Evolutionary conservation across 2,113 vertebrate species (phyloP).

Genomic region (Thermophis baileyi): DNA sequence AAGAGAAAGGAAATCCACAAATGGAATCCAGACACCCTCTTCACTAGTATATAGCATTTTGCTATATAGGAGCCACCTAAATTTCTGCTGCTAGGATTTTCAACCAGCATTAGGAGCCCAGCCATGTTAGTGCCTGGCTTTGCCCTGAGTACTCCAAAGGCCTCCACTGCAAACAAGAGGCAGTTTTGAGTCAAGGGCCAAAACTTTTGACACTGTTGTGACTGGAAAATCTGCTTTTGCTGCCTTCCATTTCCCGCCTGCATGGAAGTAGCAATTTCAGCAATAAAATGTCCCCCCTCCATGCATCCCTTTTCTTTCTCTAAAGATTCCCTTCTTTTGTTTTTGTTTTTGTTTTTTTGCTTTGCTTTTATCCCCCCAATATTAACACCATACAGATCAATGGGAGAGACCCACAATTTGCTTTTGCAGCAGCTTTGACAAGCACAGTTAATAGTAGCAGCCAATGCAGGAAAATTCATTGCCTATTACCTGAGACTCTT

Average conservation of each 20-base stretch:
- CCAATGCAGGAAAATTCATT: neutral
- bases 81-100: neutral
- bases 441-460: neutral
- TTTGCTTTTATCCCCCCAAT: neutral
- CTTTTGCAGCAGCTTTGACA: neutral
- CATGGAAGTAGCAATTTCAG: neutral
- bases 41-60: neutral
- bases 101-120: neutral
- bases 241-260: neutral
- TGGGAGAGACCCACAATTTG: neutral
- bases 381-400: neutral
- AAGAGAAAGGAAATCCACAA: neutral
- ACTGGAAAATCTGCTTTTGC: neutral
- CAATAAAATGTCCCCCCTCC: neutral
- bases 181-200: neutral
- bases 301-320: neutral
- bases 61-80: neutral
- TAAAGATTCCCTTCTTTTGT: neutral
- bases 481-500: neutral
- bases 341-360: neutral
- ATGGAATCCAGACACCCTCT: neutral
- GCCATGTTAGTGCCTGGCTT: neutral
- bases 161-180: neutral
- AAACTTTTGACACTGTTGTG: neutral
- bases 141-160: neutral